A percentile compares a stretch with the other conserved stretches of the same genome.
These are phyloP conservation scores for Zoanthus gigantus DNA, from an alignment of 92 coral and sea anemone genomes.

Conservation along the genomic window DNA sequence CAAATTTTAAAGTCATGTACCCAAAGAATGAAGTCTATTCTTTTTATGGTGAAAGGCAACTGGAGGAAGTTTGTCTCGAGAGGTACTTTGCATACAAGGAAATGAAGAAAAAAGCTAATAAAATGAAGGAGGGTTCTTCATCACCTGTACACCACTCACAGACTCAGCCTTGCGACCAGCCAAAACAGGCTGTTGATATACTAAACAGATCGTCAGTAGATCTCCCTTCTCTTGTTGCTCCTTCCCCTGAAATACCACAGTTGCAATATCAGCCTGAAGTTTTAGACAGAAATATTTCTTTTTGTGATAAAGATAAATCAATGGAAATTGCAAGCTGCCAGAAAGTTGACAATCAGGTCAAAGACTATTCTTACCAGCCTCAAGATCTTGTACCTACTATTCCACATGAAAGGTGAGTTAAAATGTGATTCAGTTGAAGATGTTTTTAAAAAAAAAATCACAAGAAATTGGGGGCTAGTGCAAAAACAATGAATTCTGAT, in stretches of 20 bases:
- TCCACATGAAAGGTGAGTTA: neutral
- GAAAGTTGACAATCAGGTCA: conserved; percentile 8
- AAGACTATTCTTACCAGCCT: neutral
- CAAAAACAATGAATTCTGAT: too few relatives aligned
- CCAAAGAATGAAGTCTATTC: conserved; percentile 90
- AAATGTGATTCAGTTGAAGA: too few relatives aligned
- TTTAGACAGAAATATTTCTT: neutral
- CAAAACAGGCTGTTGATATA: neutral
- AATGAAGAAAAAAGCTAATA: conserved; percentile 14
- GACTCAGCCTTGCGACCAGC: neutral
- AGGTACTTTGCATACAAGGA: conserved; percentile 65
- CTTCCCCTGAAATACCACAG: neutral
- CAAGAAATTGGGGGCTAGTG: too few relatives aligned
- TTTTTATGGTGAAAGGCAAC: conserved; percentile 82
- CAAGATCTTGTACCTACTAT: neutral
- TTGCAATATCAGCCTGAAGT: neutral
- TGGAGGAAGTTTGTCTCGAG: conserved; percentile 85
- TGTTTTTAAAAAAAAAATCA: too few relatives aligned
- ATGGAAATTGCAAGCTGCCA: conserved; percentile 47
- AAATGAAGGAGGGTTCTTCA: neutral
- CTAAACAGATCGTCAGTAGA: neutral
- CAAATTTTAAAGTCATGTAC: conserved; percentile 72
- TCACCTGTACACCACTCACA: neutral
- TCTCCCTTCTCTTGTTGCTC: neutral
- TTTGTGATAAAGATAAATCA: conserved; percentile 1